phyloP scores from a whole-genome alignment of 2,888 invertebrate species.

The Caenorhabditis becei region DNA sequence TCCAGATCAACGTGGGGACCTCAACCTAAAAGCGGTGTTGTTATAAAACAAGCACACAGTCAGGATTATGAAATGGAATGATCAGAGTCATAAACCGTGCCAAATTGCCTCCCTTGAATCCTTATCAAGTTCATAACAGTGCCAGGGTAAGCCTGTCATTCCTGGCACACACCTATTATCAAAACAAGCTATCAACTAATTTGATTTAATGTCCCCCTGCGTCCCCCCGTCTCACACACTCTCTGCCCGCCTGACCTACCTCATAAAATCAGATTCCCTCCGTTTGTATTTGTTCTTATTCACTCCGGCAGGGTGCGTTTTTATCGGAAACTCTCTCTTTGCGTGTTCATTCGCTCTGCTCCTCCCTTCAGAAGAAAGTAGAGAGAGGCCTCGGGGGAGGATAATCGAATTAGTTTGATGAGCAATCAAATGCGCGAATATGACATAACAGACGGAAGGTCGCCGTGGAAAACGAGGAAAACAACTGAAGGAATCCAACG shows the following conservation, averaged over 20 bases:
- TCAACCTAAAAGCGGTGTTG: too few relatives aligned
- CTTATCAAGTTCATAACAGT: conserved; percentile 42
- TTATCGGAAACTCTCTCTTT: conserved; percentile 38
- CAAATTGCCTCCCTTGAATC: background rate
- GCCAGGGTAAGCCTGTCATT: conserved; percentile 33
- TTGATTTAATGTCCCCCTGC: conserved; percentile 48
- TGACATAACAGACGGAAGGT: conserved; percentile 58
- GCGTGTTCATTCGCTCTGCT: conserved; percentile 19
- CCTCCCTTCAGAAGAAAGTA: conserved; percentile 18
- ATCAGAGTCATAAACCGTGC: conserved; percentile 1
- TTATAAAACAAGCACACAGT: too few relatives aligned
- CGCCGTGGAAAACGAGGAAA: conserved; percentile 9
- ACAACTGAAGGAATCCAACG: conserved; percentile 6
- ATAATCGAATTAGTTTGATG: conserved; percentile 58
- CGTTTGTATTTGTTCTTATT: conserved; percentile 45
- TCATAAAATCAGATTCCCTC: conserved; percentile 40
- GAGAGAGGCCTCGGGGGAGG: conserved; percentile 14
- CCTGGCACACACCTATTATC: conserved; percentile 33
- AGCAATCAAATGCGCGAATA: conserved; percentile 56
- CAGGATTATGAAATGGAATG: background rate
- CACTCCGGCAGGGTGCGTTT: conserved; percentile 36
- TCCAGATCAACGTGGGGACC: too few relatives aligned
- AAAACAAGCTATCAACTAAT: conserved; percentile 56
- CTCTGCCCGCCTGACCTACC: conserved; percentile 28
- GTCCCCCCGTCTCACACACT: conserved; percentile 24